Evolutionary conservation across 1,140 invertebrate species (phyloP).

Genomic region (Drosophila insularis): DNA sequence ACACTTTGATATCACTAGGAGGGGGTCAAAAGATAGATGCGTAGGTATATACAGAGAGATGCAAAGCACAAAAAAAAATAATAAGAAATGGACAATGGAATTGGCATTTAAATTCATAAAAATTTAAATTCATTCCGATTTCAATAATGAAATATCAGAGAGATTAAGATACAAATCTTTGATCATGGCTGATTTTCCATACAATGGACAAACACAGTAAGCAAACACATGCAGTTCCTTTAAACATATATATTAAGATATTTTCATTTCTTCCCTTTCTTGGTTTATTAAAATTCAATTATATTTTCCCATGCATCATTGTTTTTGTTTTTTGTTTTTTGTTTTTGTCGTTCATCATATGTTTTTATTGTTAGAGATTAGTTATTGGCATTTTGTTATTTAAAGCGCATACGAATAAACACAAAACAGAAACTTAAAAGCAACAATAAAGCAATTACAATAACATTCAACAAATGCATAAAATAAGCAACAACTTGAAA

Average conservation of each 20-base stretch:
- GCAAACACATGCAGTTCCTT: slow-evolving; percentile 26
- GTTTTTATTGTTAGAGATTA: not conserved
- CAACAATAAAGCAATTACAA: slow-evolving; percentile 1
- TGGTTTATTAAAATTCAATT: not conserved
- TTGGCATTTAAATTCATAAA: slow-evolving; percentile 34
- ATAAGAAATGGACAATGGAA: not conserved
- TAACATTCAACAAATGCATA: slow-evolving; percentile 6
- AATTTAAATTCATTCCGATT: slow-evolving; percentile 23
- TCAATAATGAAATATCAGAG: not conserved
- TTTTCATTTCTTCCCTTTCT: not conserved
- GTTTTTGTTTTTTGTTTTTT: too few relatives aligned
- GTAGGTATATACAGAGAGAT: not conserved
- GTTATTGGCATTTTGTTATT: not conserved
- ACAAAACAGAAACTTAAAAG: slow-evolving; percentile 1
- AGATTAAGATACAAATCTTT: not conserved
- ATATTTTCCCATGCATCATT: too few relatives aligned
- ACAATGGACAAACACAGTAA: slow-evolving; percentile 47
- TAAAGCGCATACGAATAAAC: slow-evolving; percentile 1
- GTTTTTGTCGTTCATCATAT: not conserved
- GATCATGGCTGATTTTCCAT: slow-evolving; percentile 1
- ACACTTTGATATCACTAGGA: not conserved
- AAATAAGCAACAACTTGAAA: slow-evolving; percentile 11
- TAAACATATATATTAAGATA: not conserved
- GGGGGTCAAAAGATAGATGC: not conserved
- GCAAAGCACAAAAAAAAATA: not conserved